Base-by-base conservation (phyloP, 1,140 invertebrate genomes). In the Eueides isabella region DNA sequence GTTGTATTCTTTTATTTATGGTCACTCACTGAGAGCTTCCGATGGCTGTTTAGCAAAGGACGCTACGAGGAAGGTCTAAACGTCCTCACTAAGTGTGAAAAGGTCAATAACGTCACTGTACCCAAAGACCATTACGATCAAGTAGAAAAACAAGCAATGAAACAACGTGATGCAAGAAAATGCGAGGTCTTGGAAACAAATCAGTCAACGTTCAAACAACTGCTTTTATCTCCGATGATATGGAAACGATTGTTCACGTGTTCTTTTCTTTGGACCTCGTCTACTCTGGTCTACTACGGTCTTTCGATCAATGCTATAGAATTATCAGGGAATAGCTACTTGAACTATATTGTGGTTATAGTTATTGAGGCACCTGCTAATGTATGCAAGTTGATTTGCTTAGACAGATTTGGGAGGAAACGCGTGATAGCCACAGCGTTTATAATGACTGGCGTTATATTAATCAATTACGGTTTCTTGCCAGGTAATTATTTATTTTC, bases 201-300 rank as follows among this genome's bases (percentile, higher is more conserved):
- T 14, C 85, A 87, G 65, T 94, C 94, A 14, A 91, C 94, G 0
- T 93, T 95, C 61, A 88, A 89, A 33, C 92, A 95, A 75, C 88
- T 95, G 4, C 92, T 96, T 12, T 94, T 94, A 77, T 93, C 95
- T 2, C 81, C 89, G 1, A 93, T 94, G 72, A 94, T 95, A 75
- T 90, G 96, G 88, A 94, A 95, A 82, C 94, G 96, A 67, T 90
- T 96, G 29, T 89, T 95, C 23, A 95, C 95, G 31, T 95, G 96
- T 71, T 96, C 94, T 30, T 95, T 96, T 80, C 96, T 95, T 76
- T 97, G 95, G 96, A 93, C 95, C 5, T 95, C 95, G 2, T 95
- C 95, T 72, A 95, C 96, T 16, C 94, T 97, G 71, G 95, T 97
- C 5, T 98, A 97, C 85, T 98, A 97, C 79, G 97, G 97, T 2